Conservation (phyloP, 2,797 vertebrate genomes). For the Balearica regulorum region DNA sequence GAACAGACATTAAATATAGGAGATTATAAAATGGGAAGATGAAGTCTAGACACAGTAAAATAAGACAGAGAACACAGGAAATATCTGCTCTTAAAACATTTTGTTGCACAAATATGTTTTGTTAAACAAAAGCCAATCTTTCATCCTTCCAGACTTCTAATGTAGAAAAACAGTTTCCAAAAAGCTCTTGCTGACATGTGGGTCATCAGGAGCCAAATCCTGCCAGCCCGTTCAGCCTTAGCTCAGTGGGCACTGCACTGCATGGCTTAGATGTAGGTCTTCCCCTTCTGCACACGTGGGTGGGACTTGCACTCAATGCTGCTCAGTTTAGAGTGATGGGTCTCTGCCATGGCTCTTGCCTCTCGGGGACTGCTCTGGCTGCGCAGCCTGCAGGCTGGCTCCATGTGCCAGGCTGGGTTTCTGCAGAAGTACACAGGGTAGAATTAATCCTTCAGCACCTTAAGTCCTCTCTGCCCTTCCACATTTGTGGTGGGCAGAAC, state of each 20-base stretch:
- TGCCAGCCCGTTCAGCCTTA: background rate
- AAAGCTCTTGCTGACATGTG: background rate
- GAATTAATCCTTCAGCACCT: background rate
- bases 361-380: background rate
- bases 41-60: background rate
- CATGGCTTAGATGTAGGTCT: background rate
- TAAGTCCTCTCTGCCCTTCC: background rate
- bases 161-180: background rate
- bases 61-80: background rate
- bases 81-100: background rate
- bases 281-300: background rate
- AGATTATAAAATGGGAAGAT: slow-evolving; percentile 16
- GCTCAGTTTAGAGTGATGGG: background rate
- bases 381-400: background rate
- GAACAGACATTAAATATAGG: background rate
- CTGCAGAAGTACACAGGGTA: background rate
- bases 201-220: background rate
- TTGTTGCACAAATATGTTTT: background rate
- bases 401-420: background rate
- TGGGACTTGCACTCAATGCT: background rate
- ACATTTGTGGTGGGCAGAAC: background rate
- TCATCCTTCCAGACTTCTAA: background rate
- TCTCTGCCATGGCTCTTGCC: background rate
- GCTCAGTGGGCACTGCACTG: background rate
- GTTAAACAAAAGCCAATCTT: background rate